phyloP scores from a whole-genome alignment of 1,140 invertebrate genomes.

The Theocolax elegans region DNA sequence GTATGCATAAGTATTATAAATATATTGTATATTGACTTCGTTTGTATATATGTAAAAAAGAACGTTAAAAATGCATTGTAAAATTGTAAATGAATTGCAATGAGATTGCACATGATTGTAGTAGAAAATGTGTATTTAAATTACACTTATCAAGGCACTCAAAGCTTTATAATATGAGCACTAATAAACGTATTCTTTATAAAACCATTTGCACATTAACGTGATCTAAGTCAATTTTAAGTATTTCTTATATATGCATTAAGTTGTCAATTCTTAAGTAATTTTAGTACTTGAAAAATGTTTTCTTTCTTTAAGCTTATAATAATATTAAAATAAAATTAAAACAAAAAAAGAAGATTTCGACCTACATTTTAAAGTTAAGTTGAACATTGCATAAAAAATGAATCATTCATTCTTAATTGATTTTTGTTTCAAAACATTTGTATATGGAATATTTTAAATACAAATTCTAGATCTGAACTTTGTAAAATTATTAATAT shows the following conservation, averaged over 20 bases:
- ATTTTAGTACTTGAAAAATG: no score
- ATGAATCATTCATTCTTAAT: neutral
- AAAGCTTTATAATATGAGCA: neutral
- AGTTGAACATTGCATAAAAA: no score
- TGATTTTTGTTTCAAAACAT: neutral
- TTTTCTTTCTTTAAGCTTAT: no score
- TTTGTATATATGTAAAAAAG: no score
- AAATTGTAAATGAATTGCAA: neutral
- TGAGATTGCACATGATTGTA: neutral
- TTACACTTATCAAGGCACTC: neutral
- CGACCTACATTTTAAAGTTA: neutral
- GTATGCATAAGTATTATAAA: no score
- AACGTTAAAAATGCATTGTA: slow-evolving; percentile 6
- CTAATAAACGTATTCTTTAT: neutral
- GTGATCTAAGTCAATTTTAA: no score
- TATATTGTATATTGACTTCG: no score
- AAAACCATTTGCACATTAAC: neutral
- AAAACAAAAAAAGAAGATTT: neutral
- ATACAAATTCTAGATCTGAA: neutral
- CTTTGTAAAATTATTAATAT: neutral
- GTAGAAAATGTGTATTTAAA: neutral
- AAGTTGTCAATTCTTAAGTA: neutral
- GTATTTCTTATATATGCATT: neutral
- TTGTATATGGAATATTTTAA: neutral
- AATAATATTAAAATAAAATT: neutral